These are phyloP conservation scores for Paedocypris sp. DNA, from an alignment of 2,113 vertebrate genomes.

Conservation along the genomic window DNA sequence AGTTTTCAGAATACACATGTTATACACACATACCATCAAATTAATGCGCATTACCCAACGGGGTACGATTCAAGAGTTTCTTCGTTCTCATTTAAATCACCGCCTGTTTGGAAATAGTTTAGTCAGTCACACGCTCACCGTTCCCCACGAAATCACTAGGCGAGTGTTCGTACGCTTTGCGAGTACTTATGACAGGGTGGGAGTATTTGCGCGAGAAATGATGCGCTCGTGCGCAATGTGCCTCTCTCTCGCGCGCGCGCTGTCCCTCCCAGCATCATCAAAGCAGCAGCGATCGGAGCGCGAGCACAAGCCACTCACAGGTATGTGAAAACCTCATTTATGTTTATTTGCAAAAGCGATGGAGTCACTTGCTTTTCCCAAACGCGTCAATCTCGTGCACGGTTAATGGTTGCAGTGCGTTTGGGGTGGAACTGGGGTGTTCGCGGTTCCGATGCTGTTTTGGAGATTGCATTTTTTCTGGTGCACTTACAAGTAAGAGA, in stretches of 20 bases:
- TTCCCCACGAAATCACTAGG: too few species aligned
- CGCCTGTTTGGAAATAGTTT: too few species aligned
- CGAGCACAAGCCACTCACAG: conserved; percentile 3
- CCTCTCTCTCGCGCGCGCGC: conserved; percentile 6
- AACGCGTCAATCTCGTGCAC: not conserved
- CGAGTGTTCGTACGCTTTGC: too few species aligned
- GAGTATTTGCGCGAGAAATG: conserved; percentile 13
- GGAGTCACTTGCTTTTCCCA: not conserved
- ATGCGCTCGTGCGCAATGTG: not conserved
- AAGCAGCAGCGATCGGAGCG: conserved; percentile 4
- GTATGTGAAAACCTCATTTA: not conserved
- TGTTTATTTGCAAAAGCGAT: not conserved
- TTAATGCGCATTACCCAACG: too few species aligned
- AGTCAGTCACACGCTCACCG: too few species aligned
- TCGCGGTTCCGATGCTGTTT: not conserved
- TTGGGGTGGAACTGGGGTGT: not conserved
- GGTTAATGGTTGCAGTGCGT: not conserved
- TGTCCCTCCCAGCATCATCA: conserved; percentile 15
- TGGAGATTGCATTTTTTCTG: not conserved
- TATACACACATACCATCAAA: too few species aligned
- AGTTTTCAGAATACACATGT: too few species aligned
- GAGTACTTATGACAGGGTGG: conserved; percentile 2
- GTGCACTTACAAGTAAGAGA: not conserved
- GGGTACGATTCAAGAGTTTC: too few species aligned
- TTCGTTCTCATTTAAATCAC: too few species aligned